Conservation (phyloP, 2,113 vertebrate species). For the Macrotus californicus region DNA sequence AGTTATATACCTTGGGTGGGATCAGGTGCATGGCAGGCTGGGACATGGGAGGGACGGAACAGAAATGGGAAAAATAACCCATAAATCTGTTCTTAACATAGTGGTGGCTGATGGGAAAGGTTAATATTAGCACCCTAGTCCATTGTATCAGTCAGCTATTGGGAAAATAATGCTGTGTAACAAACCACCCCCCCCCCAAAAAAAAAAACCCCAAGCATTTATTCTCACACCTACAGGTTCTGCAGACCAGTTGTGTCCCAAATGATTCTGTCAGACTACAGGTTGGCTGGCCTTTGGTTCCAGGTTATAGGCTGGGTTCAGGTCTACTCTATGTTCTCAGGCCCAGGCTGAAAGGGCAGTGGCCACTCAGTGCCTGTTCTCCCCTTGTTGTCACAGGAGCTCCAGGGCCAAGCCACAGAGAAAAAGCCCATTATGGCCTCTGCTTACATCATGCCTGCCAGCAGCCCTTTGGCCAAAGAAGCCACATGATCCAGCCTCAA, state of each 20-base stretch:
- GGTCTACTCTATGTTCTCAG: background rate
- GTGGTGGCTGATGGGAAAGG: background rate
- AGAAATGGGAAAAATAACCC: background rate
- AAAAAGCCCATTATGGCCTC: background rate
- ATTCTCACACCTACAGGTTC: background rate
- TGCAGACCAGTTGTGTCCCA: background rate
- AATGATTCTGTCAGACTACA: background rate
- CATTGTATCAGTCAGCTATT: background rate
- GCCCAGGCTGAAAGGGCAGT: background rate
- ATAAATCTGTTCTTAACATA: background rate
- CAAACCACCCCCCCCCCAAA: background rate
- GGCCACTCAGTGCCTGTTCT: background rate
- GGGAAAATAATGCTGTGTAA: background rate
- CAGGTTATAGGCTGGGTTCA: background rate
- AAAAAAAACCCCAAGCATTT: background rate
- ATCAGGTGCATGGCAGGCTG: background rate
- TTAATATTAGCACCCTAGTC: background rate
- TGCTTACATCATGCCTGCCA: background rate
- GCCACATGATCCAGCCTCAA: background rate
- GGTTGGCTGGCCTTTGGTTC: background rate
- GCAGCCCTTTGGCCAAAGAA: background rate
- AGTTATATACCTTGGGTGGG: background rate
- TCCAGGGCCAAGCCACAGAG: background rate
- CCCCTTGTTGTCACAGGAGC: background rate
- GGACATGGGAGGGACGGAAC: background rate